Percentiles rank a stretch among this genome's conserved stretches.
Conservation (phyloP, 1,140 invertebrate genomes). For the Dendrolimus punctatus region DNA sequence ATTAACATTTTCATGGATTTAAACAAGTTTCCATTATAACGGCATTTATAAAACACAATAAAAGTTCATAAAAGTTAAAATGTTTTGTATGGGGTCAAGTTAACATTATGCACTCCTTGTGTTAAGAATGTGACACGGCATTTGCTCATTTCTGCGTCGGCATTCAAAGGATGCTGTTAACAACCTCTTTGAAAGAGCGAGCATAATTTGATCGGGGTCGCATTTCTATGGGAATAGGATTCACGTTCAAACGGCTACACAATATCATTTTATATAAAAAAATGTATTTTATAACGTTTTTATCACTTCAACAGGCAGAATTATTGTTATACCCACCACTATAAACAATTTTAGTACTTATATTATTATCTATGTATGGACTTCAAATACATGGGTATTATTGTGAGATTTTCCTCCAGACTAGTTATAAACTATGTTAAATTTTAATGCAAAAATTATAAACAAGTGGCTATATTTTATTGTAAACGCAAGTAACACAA, state of each 20-base stretch:
- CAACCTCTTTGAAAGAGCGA: constrained; percentile 66
- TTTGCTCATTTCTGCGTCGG: constrained; percentile 65
- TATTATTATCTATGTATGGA: too few species aligned
- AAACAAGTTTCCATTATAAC: constrained; percentile 34
- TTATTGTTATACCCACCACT: too few species aligned
- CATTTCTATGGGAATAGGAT: constrained; percentile 61
- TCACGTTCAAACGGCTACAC: constrained; percentile 20
- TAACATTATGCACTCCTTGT: constrained; percentile 58
- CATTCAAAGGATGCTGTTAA: constrained; percentile 68
- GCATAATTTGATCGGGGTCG: constrained; percentile 68
- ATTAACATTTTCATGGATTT: constrained; percentile 37
- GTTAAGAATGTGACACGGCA: constrained; percentile 53
- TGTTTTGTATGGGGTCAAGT: constrained; percentile 46
- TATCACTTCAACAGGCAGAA: too few species aligned
- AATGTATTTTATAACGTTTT: too few species aligned
- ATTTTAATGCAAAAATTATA: too few species aligned
- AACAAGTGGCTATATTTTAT: too few species aligned
- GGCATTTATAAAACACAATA: constrained; percentile 46
- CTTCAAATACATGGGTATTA: too few species aligned
- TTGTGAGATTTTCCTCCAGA: too few species aligned
- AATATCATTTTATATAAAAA: too few species aligned
- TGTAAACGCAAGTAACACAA: too few species aligned
- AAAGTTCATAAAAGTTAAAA: constrained; percentile 46
- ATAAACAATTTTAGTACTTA: too few species aligned
- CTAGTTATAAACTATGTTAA: too few species aligned